Conservation (phyloP, 2,113 vertebrate species). For the Notothenia coriiceps region DNA sequence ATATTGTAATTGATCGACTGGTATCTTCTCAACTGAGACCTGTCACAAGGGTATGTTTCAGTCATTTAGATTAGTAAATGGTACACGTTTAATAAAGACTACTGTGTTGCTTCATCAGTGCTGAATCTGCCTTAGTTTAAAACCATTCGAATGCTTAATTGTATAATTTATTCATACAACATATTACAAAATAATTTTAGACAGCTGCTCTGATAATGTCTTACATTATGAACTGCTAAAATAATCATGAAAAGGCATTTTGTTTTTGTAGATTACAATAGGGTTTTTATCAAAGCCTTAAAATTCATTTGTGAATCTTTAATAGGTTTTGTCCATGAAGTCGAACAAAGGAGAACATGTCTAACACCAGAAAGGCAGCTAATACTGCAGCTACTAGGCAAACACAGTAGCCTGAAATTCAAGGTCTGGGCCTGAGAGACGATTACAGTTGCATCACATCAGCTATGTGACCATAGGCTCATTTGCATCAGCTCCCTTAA, state of each 20-base stretch:
- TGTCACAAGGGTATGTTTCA: neutral
- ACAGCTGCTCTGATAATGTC: neutral
- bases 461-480: slow-evolving; percentile 12
- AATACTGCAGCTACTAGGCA: slow-evolving; percentile 3
- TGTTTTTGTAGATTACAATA: neutral
- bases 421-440: slow-evolving; percentile 17
- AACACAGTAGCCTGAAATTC: neutral
- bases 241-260: neutral
- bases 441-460: slow-evolving; percentile 34
- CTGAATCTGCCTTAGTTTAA: neutral
- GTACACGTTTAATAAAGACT: neutral
- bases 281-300: neutral
- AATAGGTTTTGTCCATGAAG: neutral
- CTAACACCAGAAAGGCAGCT: neutral
- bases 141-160: neutral
- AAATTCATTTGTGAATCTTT: neutral
- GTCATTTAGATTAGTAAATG: neutral
- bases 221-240: neutral
- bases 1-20: neutral
- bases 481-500: slow-evolving; percentile 47
- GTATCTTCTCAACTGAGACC: neutral
- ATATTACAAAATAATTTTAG: neutral
- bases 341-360: neutral
- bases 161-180: neutral
- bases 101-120: neutral